These are phyloP conservation scores for Galleria mellonella DNA, from an alignment of 1,140 invertebrate genomes.

Conservation along the genomic window DNA sequence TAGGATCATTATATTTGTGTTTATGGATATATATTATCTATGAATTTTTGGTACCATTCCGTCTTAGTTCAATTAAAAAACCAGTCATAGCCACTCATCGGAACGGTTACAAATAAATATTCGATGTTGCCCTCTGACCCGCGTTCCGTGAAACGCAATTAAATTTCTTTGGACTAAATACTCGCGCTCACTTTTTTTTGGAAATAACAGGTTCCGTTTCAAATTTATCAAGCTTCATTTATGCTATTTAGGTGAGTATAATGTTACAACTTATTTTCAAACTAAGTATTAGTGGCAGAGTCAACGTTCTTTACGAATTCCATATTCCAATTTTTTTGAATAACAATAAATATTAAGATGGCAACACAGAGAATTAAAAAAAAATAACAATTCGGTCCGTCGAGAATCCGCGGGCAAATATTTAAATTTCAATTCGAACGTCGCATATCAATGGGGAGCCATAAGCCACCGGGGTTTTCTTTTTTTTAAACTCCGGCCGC, in stretches of 20 bases:
- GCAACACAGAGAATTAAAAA: conserved; percentile 55
- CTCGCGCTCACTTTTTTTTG: conserved; percentile 11
- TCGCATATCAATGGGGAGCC: conserved; percentile 72
- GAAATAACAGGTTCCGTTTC: conserved; percentile 28
- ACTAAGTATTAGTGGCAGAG: too few species aligned
- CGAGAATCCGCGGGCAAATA: conserved; percentile 63
- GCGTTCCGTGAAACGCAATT: conserved; percentile 43
- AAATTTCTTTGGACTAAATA: conserved; percentile 53
- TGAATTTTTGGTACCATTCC: background rate
- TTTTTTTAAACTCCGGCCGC: conserved; percentile 53
- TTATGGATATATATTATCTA: background rate
- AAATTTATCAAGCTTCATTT: conserved; percentile 29
- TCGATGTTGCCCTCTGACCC: conserved; percentile 41
- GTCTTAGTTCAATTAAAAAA: conserved; percentile 33
- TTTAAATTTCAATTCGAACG: conserved; percentile 73
- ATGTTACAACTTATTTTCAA: background rate
- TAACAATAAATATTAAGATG: conserved; percentile 66
- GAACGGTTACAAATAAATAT: conserved; percentile 36
- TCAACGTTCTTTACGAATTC: too few species aligned
- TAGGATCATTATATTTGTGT: too few species aligned
- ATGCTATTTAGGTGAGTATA: conserved; percentile 10
- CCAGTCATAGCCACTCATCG: conserved; percentile 27
- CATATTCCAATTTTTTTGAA: conserved; percentile 6
- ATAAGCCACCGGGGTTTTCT: conserved; percentile 64
- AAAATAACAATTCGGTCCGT: conserved; percentile 27